phyloP scores from a whole-genome alignment of 2,888 invertebrate species.

The Drosophila mimica region DNA sequence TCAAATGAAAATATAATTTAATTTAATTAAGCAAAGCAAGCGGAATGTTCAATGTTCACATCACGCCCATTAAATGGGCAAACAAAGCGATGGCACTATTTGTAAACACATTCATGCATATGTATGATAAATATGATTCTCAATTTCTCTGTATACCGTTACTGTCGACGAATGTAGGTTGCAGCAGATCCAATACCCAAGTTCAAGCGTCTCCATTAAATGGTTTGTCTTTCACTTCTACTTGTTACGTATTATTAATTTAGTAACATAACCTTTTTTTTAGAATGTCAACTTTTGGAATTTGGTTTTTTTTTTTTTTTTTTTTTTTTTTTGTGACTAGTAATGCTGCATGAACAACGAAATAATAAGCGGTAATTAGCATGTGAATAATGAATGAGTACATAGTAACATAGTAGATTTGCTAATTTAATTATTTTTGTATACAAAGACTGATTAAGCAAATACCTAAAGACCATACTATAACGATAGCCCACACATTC shows the following conservation, averaged over 20 bases:
- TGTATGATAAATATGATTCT: slow-evolving; percentile 34
- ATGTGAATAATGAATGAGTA: slow-evolving; percentile 31
- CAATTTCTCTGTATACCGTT: slow-evolving; percentile 25
- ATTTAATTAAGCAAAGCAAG: slow-evolving; percentile 57
- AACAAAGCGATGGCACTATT: slow-evolving; percentile 24
- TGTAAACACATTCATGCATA: slow-evolving; percentile 6
- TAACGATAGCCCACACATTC: slow-evolving; percentile 44
- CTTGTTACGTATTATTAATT: slow-evolving; percentile 27
- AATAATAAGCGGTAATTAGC: slow-evolving; percentile 21
- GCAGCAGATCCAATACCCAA: slow-evolving; percentile 37
- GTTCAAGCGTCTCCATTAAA: slow-evolving; percentile 41
- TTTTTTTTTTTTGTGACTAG: slow-evolving; percentile 29
- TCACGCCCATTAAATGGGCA: slow-evolving; percentile 34
- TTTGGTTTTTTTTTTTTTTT: background rate
- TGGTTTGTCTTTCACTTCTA: slow-evolving; percentile 49
- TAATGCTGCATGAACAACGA: slow-evolving; percentile 56
- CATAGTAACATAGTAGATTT: slow-evolving; percentile 59
- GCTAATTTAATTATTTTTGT: slow-evolving; percentile 70
- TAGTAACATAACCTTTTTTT: slow-evolving; percentile 19
- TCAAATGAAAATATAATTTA: slow-evolving; percentile 73
- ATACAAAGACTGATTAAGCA: slow-evolving; percentile 77
- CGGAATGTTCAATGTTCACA: slow-evolving; percentile 46
- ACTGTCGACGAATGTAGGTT: slow-evolving; percentile 14
- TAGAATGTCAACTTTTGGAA: background rate
- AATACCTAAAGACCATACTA: slow-evolving; percentile 45